These are phyloP conservation scores for Falco naumanni DNA, from an alignment of 2,797 vertebrate genomes.

Conservation along the genomic window DNA sequence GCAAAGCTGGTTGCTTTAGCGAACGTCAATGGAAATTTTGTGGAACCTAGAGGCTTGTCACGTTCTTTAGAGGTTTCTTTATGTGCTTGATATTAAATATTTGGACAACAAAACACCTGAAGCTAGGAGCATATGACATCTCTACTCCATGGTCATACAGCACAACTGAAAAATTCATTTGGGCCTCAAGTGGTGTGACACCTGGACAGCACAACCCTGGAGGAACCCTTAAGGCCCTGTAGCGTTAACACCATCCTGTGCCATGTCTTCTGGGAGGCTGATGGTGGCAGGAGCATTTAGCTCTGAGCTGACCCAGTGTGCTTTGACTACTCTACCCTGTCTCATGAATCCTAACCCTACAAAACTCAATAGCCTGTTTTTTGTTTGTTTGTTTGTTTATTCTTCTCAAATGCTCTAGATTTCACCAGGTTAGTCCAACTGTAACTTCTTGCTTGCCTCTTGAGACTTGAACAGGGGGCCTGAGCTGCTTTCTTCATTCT, in stretches of 20 bases:
- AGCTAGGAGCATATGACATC: background rate
- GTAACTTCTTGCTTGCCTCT: conserved; percentile 11
- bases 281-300: background rate
- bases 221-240: background rate
- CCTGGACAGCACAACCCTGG: background rate
- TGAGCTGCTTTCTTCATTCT: conserved; percentile 9
- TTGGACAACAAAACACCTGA: background rate
- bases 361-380: background rate
- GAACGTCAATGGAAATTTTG: background rate
- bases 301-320: background rate
- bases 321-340: background rate
- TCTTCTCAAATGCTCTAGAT: conserved; percentile 8
- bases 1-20: background rate
- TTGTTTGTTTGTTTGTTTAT: conserved; percentile 41
- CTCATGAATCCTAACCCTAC: background rate
- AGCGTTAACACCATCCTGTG: background rate
- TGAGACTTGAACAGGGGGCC: background rate
- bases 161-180: background rate
- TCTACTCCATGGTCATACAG: background rate
- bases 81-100: background rate
- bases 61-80: background rate
- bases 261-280: background rate
- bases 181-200: background rate
- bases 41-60: background rate
- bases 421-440: conserved; percentile 15